Base-by-base conservation (phyloP, 2,797 vertebrate genomes). In the Enteromius treurensis region DNA sequence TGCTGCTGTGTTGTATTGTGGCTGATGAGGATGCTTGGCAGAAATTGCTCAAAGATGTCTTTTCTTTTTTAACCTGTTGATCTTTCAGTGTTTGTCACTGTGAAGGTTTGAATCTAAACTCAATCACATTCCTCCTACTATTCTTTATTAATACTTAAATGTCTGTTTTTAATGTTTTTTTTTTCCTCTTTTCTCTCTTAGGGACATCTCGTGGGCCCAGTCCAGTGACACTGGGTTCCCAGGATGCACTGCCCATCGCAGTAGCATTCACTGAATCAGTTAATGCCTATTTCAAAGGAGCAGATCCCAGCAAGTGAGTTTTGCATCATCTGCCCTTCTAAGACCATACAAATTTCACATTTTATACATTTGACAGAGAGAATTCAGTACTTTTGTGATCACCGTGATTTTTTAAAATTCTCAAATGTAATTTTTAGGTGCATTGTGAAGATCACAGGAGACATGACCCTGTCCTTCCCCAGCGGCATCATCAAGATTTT, bases 241-340 rank as follows among this genome's bases (percentile, higher is more conserved):
- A 97, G 89, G 98, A 99, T 92, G 95, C 94, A 81, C 91, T 99
- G 92, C 98, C 98, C 91, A 97, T 99, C 90, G 98, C 98, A 58
- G 96, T 98, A 84, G 98, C 98, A 87, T 97, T 99, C 90, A 98
- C 98, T 55, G 98, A 99, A 86, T 98, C 97, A 37, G 97, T 99
- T 92, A 99, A 98, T 93, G 97, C 98, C 86, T 99, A 99, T 95
- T 99, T 99, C 95, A 99, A 98, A 97, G 98, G 98, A 93, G 97
- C 98, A 93, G 98, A 99, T 94, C 97, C 97, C 84, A 94, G 95
- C 90, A 99, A 97, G 97, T 99, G 93, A 93, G 95, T 93, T 91
- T 93, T 88, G 91, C 90, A 92, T 92, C 92, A 93, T 88, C 87
- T 90, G 49, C 29, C 78, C 80, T 79, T 88, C 55, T 42, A 69